Conservation (phyloP, 64 coral and sea anemone genomes). For the Montipora capricornis region DNA sequence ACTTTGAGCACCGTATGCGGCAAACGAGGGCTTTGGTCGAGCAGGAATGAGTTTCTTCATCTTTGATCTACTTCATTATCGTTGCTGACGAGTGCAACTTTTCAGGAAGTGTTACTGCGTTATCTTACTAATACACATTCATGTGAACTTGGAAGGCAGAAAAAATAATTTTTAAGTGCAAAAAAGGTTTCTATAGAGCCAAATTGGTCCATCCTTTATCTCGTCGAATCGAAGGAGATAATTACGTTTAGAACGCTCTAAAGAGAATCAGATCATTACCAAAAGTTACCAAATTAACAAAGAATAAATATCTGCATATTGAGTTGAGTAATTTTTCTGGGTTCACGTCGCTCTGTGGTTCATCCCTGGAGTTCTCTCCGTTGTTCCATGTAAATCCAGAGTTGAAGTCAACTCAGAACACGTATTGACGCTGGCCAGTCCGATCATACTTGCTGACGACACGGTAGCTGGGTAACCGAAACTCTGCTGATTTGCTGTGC, state of each 20-base stretch:
- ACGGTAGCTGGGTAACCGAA: conserved; percentile 56
- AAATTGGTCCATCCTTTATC: not conserved
- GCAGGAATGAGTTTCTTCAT: too few relatives aligned
- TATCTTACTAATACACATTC: too few relatives aligned
- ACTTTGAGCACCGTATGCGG: too few relatives aligned
- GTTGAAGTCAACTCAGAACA: conserved; percentile 53
- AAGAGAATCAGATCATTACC: not conserved
- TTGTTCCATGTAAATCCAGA: conserved; percentile 21
- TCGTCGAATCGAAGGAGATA: not conserved
- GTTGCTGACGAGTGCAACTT: too few relatives aligned
- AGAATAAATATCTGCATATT: not conserved
- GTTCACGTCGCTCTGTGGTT: conserved; percentile 44
- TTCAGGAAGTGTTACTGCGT: too few relatives aligned
- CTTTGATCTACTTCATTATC: too few relatives aligned
- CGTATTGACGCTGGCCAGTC: conserved; percentile 15
- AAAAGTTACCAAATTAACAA: too few relatives aligned
- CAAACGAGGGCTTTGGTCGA: too few relatives aligned
- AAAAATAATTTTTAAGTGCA: conserved; percentile 15
- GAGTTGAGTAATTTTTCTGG: not conserved
- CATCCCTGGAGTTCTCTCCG: conserved; percentile 16
- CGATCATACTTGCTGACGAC: conserved; percentile 60
- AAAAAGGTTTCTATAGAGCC: not conserved
- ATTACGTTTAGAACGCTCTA: not conserved
- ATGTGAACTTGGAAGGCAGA: not conserved
- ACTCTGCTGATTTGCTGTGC: conserved; percentile 40